Base-by-base conservation (phyloP, 1,140 invertebrate genomes). In the Brachionus rubens region DNA sequence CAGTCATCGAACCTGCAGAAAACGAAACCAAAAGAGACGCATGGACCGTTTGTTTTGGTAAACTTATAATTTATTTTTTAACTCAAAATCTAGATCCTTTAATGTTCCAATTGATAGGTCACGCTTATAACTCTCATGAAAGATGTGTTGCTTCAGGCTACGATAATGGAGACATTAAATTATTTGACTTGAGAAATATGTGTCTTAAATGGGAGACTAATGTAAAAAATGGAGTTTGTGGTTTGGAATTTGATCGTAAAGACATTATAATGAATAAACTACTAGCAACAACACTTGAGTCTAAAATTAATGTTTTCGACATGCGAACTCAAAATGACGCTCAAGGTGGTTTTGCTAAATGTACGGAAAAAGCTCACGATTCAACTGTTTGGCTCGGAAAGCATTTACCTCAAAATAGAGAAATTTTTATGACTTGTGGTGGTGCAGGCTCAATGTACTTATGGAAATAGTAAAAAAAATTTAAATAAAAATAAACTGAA, bases 221-320 rank as follows among this genome's bases (percentile, higher is more conserved):
- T 84, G 82, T 96, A 1, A 93, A 92, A 82, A 96, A 96, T 88
- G 95, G 94, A 77, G 91, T 96, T 6, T 96, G 94, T 80, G 87
- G 87, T 67, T 52, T 94, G 12, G 92, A 97, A 83, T 98, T 97
- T 86, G 94, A 98, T 83, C 86, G 94, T 28, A 92, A 91, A 81
- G 93, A 96, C 81, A 96, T 96, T 79, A 86, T 88, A 76, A 96
- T 96, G 92, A 97, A 98, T 81, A 98, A 98, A 86, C 82, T 98
- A 62, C 90, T 93, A 1, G 92, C 90, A 0, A 94, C 93, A 4
- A 94, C 93, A 0, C 84, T 98, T n/a, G 93, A 97, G 83, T 91
- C 92, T 0, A 94, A 93, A 79, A 90, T 96, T 78, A 90, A 92
- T 82, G 88, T 95, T 0, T 96, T 90, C 82, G 93, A 97, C 83